Evolutionary conservation across 2,888 invertebrate species (phyloP).

Genomic region (Caenorhabditis sulstoni): DNA sequence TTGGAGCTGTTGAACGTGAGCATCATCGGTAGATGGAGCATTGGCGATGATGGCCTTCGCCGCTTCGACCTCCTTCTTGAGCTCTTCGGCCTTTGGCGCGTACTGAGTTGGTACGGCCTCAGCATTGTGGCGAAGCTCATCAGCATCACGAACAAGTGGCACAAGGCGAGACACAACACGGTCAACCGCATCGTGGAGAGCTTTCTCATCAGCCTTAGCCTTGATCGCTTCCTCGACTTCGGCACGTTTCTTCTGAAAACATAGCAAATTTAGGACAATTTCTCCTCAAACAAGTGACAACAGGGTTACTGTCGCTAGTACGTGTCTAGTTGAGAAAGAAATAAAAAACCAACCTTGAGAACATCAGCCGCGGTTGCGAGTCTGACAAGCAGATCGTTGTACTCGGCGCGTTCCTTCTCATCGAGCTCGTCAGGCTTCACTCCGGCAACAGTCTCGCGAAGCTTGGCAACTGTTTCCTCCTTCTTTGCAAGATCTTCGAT

Average conservation of each 20-base stretch:
- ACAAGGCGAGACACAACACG: conserved; percentile 53
- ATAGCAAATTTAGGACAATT: not conserved
- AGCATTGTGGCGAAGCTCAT: conserved; percentile 60
- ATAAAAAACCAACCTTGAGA: conserved; percentile 48
- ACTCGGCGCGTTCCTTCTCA: conserved; percentile 61
- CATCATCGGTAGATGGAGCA: conserved; percentile 44
- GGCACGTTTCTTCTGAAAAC: conserved; percentile 51
- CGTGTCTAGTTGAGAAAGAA: not conserved
- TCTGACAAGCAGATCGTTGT: conserved; percentile 63
- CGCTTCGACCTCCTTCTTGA: conserved; percentile 54
- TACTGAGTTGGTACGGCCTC: conserved; percentile 67
- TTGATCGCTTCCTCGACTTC: conserved; percentile 43
- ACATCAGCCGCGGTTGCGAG: conserved; percentile 63
- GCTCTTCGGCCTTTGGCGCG: conserved; percentile 60
- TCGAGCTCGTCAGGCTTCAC: conserved; percentile 60
- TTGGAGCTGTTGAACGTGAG: conserved; percentile 49
- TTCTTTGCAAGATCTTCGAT: conserved; percentile 58
- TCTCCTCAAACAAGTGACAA: no score
- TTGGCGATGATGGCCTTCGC: conserved; percentile 41
- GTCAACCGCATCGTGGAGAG: conserved; percentile 43
- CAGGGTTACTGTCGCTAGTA: no score
- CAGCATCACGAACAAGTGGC: conserved; percentile 63
- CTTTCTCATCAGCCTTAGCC: conserved; percentile 39
- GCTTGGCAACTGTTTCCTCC: conserved; percentile 58
- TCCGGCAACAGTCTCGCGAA: conserved; percentile 54